phyloP scores from a whole-genome alignment of 2,797 vertebrate species.

The Limosa lapponica region DNA sequence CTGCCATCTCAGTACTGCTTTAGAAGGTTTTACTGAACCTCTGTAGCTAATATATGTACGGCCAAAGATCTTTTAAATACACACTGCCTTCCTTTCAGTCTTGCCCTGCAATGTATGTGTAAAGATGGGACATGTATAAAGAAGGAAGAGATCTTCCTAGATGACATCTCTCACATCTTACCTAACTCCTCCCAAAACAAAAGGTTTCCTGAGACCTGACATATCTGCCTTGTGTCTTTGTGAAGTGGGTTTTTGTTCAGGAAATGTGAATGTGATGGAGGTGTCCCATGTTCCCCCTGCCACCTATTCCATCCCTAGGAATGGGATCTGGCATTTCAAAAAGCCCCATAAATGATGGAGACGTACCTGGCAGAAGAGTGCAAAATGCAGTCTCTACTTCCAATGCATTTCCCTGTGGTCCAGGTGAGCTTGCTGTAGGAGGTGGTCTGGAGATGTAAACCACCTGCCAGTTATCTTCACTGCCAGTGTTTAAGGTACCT shows the following conservation, averaged over 20 bases:
- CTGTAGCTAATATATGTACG: background rate
- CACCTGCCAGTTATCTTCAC: background rate
- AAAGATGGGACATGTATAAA: background rate
- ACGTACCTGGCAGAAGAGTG: background rate
- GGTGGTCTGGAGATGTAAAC: background rate
- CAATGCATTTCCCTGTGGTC: background rate
- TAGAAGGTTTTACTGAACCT: background rate
- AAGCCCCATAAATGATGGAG: background rate
- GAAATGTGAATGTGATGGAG: background rate
- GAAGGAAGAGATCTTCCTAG: background rate
- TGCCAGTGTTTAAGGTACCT: background rate
- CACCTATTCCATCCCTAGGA: background rate
- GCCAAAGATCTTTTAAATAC: background rate
- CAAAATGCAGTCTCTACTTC: background rate
- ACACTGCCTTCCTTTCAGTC: background rate
- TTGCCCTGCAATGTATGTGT: fast-evolving
- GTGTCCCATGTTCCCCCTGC: background rate
- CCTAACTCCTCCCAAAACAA: background rate
- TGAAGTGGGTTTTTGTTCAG: background rate
- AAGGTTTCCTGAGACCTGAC: background rate
- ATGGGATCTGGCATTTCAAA: background rate
- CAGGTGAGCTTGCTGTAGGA: background rate
- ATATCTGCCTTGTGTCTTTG: background rate
- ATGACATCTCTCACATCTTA: background rate
- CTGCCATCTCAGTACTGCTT: background rate